These are phyloP conservation scores for Arctia plantaginis DNA, from an alignment of 2,888 invertebrate species.

Conservation along the genomic window DNA sequence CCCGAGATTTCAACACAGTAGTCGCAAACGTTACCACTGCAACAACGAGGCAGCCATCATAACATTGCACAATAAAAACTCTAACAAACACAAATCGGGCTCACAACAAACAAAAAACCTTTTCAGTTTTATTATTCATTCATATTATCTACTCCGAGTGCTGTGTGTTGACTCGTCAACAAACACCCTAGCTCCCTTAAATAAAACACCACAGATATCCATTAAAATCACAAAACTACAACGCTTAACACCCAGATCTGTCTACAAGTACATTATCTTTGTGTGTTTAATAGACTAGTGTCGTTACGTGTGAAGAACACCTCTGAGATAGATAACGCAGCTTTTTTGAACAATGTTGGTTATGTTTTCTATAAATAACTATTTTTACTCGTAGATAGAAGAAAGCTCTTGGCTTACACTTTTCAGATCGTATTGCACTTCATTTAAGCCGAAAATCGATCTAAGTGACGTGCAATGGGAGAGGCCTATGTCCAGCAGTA, in stretches of 20 bases:
- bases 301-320: constrained; percentile 5
- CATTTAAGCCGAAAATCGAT: too few relatives aligned
- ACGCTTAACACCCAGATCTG: constrained; percentile 15
- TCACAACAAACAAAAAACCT: not conserved
- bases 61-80: too few relatives aligned
- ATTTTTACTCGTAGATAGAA: too few relatives aligned
- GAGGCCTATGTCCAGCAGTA: too few relatives aligned
- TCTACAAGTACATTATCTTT: constrained; percentile 5
- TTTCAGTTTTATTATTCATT: not conserved
- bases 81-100: too few relatives aligned
- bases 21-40: too few relatives aligned
- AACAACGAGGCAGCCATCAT: too few relatives aligned
- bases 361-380: not conserved
- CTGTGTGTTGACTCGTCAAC: not conserved
- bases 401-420: too few relatives aligned
- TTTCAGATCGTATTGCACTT: too few relatives aligned
- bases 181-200: not conserved
- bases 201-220: constrained; percentile 4
- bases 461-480: too few relatives aligned
- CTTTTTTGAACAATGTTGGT: not conserved
- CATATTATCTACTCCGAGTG: not conserved
- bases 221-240: constrained; percentile 9
- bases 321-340: not conserved
- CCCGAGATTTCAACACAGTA: too few relatives aligned
- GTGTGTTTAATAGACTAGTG: constrained; percentile 1